A percentile compares a stretch with the other conserved stretches of the same genome.
Conservation (phyloP, 2,797 vertebrate genomes). For the Xenops minutus region DNA sequence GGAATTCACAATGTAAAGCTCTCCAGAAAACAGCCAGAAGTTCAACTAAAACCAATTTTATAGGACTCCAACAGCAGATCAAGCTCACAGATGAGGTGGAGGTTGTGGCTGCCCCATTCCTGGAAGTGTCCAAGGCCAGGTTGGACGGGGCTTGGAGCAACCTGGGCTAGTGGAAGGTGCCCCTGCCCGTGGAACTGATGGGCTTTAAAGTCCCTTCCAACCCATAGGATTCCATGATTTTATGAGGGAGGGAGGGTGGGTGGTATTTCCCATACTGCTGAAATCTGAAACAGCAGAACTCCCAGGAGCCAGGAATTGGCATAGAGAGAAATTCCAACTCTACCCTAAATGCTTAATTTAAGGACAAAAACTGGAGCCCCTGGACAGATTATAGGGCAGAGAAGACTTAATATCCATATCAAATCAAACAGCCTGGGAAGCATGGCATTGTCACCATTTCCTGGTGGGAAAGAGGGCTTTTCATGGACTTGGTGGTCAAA, state of each 20-base stretch:
- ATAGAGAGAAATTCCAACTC: not conserved
- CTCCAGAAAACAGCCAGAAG: not conserved
- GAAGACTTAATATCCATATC: not conserved
- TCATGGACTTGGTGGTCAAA: not conserved
- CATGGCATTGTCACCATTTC: not conserved
- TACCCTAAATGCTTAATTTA: not conserved
- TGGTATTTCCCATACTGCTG: not conserved
- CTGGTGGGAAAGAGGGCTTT: not conserved
- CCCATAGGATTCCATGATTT: not conserved
- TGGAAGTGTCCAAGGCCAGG: not conserved
- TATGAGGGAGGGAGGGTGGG: not conserved
- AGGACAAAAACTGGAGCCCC: not conserved
- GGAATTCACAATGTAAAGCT: not conserved
- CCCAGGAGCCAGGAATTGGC: not conserved
- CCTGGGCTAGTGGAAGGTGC: not conserved
- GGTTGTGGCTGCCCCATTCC: not conserved
- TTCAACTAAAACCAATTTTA: not conserved
- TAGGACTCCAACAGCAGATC: rapidly evolving
- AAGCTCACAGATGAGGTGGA: not conserved
- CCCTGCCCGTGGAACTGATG: not conserved
- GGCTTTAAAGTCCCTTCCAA: not conserved
- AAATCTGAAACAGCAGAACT: not conserved
- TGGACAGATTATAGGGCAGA: not conserved
- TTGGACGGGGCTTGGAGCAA: not conserved
- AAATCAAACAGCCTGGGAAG: not conserved